Evolutionary conservation across 2,888 invertebrate genomes (phyloP), one percentile per base, ranked within the genome.

Genomic region (Nebria salina): DNA sequence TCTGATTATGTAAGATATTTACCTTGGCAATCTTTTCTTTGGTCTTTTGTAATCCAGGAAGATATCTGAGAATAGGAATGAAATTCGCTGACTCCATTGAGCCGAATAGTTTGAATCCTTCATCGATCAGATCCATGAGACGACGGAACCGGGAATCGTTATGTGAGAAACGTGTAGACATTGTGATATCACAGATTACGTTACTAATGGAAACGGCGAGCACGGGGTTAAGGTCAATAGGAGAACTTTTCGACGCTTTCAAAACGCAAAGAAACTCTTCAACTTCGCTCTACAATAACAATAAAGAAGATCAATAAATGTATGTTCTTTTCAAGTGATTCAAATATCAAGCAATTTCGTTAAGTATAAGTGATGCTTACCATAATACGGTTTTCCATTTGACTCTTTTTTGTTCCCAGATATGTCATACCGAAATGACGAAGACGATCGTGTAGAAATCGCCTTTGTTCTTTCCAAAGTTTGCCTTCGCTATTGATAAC

Each of bases 351-450:
- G 13, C 5, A 25, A 1, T 64, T 25, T 5, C 2, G 42, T 68
- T 34, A 34, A 65, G 13, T 20, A n/a, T 15, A 20, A 68, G 11
- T 65, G 76, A 77, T 65, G 89, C 91, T 89, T 88, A 95, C 95
- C 95, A 95, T 95, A 85, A 97, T 96, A 87, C 95, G 92, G 82
- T 91, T 92, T 89, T 97, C 96, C 94, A 97, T 95, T 85, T 94
- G 92, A 86, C 93, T 93, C 88, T 95, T 95, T 84, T 95, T 94
- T 84, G 92, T 92, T 76, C 95, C 95, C 89, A 95, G 92, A 88
- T 95, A 95, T 82, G 96, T 96, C 94, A 97, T 96, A 77, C 97
- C 97, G 86, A 97, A 95, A 85, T 94, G 93, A 25, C 96, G 92
- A 1, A 97, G 91, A 85, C 95, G 95, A 85, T 95, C 95, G 87